phyloP scores from a whole-genome alignment of 1,140 invertebrate genomes.

The Drosophila eugracilis region DNA sequence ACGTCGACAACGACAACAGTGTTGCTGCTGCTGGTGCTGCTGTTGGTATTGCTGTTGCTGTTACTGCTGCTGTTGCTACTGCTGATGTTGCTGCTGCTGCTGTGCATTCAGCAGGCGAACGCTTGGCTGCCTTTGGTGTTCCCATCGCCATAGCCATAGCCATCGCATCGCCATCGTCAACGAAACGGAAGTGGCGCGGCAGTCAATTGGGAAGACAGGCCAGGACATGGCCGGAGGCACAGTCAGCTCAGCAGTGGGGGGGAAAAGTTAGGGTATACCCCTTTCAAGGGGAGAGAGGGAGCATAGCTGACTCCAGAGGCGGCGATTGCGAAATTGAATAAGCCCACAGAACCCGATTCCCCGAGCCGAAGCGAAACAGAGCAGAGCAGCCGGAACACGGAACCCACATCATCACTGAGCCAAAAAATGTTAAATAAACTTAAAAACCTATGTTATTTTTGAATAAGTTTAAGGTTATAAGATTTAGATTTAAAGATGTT shows the following conservation, averaged over 20 bases:
- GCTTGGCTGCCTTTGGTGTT: constrained; percentile 41
- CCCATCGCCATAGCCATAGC: constrained; percentile 38
- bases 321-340: constrained; percentile 78
- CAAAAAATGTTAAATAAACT: too few species aligned
- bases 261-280: neutral
- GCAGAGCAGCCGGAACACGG: constrained; percentile 23
- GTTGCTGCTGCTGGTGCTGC: constrained; percentile 26
- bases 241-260: neutral
- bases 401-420: neutral
- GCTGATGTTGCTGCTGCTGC: constrained; percentile 15
- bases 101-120: constrained; percentile 64
- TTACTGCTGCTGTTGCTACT: constrained; percentile 17
- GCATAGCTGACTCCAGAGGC: constrained; percentile 14
- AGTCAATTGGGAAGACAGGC: constrained; percentile 74
- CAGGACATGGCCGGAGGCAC: constrained; percentile 63
- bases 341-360: constrained; percentile 50
- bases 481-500: too few species aligned
- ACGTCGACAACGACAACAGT: constrained; percentile 31
- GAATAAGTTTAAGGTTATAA: too few species aligned
- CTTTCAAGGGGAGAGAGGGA: neutral
- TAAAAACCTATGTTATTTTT: too few species aligned
- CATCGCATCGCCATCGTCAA: constrained; percentile 45
- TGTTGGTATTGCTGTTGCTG: constrained; percentile 5
- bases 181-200: constrained; percentile 74
- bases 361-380: constrained; percentile 17